Conservation (phyloP, 2,113 vertebrate species). For the Drymodes brunneopygia region DNA sequence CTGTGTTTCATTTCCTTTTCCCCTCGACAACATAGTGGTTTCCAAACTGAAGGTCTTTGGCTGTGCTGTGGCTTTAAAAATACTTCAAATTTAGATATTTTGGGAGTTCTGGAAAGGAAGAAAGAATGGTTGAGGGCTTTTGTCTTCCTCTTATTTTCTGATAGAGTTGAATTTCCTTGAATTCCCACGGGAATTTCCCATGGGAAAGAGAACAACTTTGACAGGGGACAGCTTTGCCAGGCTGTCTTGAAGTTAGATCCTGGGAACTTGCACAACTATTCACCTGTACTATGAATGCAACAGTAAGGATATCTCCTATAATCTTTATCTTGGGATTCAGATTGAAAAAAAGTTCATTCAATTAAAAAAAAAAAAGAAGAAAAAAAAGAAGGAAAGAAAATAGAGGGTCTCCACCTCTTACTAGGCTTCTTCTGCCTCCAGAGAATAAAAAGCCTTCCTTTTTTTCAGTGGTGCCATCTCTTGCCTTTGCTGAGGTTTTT, state of each 20-base stretch:
- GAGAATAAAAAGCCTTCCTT: neutral
- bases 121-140: neutral
- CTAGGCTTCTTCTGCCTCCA: neutral
- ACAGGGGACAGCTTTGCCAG: neutral
- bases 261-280: neutral
- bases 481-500: neutral
- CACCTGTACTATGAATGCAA: neutral
- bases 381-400: neutral
- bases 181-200: conserved; percentile 47
- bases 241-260: neutral
- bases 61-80: conserved; percentile 35
- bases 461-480: neutral
- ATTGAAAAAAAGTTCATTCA: neutral
- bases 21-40: neutral
- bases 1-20: conserved; percentile 62
- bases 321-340: neutral
- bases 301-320: neutral
- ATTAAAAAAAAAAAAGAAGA: neutral
- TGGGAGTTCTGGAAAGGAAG: neutral
- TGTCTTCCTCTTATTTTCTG: conserved; percentile 45
- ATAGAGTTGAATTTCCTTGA: conserved; percentile 50
- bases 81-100: conserved; percentile 8
- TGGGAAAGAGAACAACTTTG: conserved; percentile 1
- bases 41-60: conserved; percentile 19
- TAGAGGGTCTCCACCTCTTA: neutral